phyloP scores from a whole-genome alignment of 2,797 vertebrate species.

The Aphelocoma californica region DNA sequence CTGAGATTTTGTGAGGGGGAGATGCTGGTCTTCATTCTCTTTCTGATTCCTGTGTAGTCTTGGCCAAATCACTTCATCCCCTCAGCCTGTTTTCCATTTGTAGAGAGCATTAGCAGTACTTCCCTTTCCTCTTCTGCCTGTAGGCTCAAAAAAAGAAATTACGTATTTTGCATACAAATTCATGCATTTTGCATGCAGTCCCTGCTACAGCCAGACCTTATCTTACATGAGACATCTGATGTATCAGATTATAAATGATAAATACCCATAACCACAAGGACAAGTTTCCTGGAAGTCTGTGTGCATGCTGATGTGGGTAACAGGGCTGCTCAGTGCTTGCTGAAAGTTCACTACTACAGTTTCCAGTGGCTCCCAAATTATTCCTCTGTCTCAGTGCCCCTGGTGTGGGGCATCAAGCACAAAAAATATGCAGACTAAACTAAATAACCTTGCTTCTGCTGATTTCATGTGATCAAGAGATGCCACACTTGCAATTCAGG shows the following conservation, averaged over 20 bases:
- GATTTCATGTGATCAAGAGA: conserved; percentile 12
- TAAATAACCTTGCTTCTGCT: conserved; percentile 19
- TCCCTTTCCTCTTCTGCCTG: neutral
- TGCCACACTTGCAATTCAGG: conserved; percentile 45
- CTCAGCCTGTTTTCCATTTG: neutral
- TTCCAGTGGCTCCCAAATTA: neutral
- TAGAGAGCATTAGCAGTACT: neutral
- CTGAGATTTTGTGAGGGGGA: neutral
- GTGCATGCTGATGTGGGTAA: conserved; percentile 38
- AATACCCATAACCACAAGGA: conserved; percentile 30
- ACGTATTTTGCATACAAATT: neutral
- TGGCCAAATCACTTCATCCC: neutral
- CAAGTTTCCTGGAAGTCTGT: conserved; percentile 32
- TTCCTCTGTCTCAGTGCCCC: neutral
- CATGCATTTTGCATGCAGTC: neutral
- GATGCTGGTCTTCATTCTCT: neutral
- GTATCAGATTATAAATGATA: neutral
- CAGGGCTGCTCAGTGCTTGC: neutral
- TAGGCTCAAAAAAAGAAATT: neutral
- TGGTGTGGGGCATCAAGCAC: neutral
- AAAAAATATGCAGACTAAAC: conserved; percentile 1
- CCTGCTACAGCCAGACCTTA: neutral
- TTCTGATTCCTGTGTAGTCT: neutral
- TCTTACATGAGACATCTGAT: neutral
- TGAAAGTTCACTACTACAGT: neutral